Percentiles rank a stretch among this genome's conserved stretches.
These are phyloP conservation scores for Malacoctenus gilli DNA, from an alignment of 2,797 vertebrate species.

Conservation along the genomic window DNA sequence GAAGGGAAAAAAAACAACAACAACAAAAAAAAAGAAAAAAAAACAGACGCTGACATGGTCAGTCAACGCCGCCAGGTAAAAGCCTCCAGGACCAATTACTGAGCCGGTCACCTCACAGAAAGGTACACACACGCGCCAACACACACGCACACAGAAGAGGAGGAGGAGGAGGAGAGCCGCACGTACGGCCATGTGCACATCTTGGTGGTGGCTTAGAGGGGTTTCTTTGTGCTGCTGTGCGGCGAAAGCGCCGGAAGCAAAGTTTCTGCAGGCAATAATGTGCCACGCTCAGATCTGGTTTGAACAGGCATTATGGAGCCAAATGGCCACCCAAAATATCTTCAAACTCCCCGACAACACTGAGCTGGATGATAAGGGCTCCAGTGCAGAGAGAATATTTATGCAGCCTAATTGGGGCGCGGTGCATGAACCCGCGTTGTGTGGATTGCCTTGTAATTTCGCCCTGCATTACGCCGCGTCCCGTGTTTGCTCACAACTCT, in stretches of 20 bases:
- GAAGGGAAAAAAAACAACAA: too few species aligned
- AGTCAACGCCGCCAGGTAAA: conserved; percentile 60
- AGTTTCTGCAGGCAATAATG: conserved; percentile 45
- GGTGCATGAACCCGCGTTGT: conserved; percentile 44
- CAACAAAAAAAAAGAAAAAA: background rate
- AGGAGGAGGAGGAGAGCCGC: conserved; percentile 18
- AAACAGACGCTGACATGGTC: conserved; percentile 33
- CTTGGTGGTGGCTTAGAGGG: conserved; percentile 31
- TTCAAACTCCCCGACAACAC: conserved; percentile 41
- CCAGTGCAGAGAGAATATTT: conserved; percentile 41
- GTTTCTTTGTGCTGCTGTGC: conserved; percentile 43
- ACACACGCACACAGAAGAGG: conserved; percentile 20
- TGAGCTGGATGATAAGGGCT: conserved; percentile 36
- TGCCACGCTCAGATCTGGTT: conserved; percentile 50
- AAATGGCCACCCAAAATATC: conserved; percentile 63
- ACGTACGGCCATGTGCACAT: conserved; percentile 29
- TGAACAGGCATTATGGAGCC: conserved; percentile 52
- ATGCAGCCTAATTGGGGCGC: conserved; percentile 55
- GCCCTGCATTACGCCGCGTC: conserved; percentile 15
- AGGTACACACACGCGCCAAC: conserved; percentile 28
- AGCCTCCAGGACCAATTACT: conserved; percentile 72
- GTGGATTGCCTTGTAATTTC: conserved; percentile 37
- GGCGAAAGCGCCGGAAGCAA: conserved; percentile 41
- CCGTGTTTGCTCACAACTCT: conserved; percentile 44
- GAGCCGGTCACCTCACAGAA: conserved; percentile 39